These are phyloP conservation scores for Pogoniulus pusillus DNA, from an alignment of 2,797 vertebrate species.

Conservation along the genomic window DNA sequence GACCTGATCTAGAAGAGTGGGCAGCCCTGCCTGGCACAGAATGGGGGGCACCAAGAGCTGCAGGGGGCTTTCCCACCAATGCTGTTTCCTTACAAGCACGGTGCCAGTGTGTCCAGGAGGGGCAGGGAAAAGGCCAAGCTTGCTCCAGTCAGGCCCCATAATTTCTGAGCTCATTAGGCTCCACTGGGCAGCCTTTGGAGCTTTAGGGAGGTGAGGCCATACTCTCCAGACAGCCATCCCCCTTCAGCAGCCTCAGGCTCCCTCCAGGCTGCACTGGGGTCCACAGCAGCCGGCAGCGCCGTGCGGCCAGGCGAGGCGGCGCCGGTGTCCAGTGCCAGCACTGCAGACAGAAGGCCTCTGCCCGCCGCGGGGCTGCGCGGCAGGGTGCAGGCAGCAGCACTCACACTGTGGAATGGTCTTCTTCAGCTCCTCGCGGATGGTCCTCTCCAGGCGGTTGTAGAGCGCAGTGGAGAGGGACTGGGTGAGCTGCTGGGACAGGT, in stretches of 20 bases:
- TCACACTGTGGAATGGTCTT: conserved; percentile 92
- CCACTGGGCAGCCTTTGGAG: background rate
- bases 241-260: too few species aligned
- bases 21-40: background rate
- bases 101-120: background rate
- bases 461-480: conserved; percentile 85
- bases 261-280: too few species aligned
- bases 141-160: background rate
- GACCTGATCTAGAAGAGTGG: background rate
- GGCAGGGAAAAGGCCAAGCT: background rate
- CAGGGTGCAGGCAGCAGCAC: conserved; percentile 29
- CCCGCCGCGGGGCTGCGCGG: too few species aligned
- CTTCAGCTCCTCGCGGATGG: conserved; percentile 94
- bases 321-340: background rate
- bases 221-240: too few species aligned
- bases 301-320: too few species aligned
- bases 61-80: background rate
- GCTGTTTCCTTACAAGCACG: background rate
- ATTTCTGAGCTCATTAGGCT: background rate
- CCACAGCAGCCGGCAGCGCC: too few species aligned
- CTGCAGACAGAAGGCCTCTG: accelerated
- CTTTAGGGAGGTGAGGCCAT: background rate
- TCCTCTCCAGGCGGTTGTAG: conserved; percentile 89
- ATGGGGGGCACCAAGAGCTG: background rate
- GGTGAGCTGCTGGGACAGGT: conserved; percentile 90